Base-by-base conservation (phyloP, 2,888 invertebrate species). In the Seira ritae region DNA sequence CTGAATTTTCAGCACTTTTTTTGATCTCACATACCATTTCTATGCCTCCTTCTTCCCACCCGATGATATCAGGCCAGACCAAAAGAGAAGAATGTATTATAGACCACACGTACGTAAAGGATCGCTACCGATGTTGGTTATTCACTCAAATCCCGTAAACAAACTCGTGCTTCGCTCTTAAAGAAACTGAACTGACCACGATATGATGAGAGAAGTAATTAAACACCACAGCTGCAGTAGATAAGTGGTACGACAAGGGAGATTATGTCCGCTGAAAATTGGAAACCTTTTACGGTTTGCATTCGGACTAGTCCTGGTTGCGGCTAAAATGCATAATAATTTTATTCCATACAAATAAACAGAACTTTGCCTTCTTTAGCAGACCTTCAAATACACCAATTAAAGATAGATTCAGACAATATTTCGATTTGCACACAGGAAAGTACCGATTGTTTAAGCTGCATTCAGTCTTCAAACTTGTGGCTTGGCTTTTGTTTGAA, bases 1-100 rank as follows among this genome's bases (percentile, higher is more conserved):
- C 24, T 60, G 4, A 20, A 19, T 8, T 50, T 24, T 66, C 50
- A 20, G 66, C 46, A 23, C 67, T 66, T 75, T 67, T 24, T 75
- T 31, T 50, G 66, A 46, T 75, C 62, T 19, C 42, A 37, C 73
- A 23, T 50, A 75, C 67, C 75, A 75, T 75, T 75, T 75, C 66
- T 75, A 67, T 50, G 46, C 67, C n/a, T 23, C 19, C 55, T 46
- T n/a, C 1, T 0, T 17, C 23, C 42, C 31, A 17, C 23, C 46
- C 31, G 22, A 66, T 73, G 24, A 17, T 73, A 12, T n/a, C n/a
- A 23, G n/a, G 24, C 8, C 4, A 4, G 37, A 37, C 37, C 10
- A 15, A 8, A 8, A 15, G 37, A 23, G 37, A 37, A 17, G 12
- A 42, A 8, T 42, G 42, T 42, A 42, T 12, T 42, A 42, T 42